Evolutionary conservation across 2,113 vertebrate genomes (phyloP), one percentile per base, ranked within the genome.

Genomic region (Odontophorus gujanensis): DNA sequence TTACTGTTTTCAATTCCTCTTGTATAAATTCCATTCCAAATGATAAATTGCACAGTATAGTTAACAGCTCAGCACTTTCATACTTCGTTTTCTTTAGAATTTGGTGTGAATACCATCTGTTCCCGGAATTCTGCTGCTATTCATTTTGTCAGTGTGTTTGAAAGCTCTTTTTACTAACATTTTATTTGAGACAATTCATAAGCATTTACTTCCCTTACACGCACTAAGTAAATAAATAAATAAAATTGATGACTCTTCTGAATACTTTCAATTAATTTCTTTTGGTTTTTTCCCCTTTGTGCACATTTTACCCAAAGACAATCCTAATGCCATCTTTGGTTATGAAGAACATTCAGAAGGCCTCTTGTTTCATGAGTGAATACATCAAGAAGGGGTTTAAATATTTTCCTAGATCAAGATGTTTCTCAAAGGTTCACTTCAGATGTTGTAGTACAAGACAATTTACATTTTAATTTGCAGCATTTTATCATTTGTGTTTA

Each of bases 41-140:
- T 81, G 36, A 91, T 74, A 83, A 90, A 94, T 89, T 69, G n/a
- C 55, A 89, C 4, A 3, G 19, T 62, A 36, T 17, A 81, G 84
- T 81, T 92, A 92, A 93, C 59, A 90, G 72, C 57, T 94, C 77
- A 90, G 84, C 90, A 74, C 22, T 69, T 95, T 65, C 32, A 38
- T 73, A 80, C 83, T 85, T 86, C 40, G 73, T 92, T 86, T 85
- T 74, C 13, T 26, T 85, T 73, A 73, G 34, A 86, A 83, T 11
- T 80, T 7, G 32, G 7, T 48, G 25, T 68, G 80, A 82, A 76
- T 92, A 43, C 32, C 68, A 77, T 85, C 80, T 92, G 76, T 71
- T 90, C 85, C 68, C 77, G 45, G 8, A 93, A 90, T 14, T 92
- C 85, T 85, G 5, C n/a, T 95, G 53, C 32, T 76, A 93, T 85